Evolutionary conservation across 2,888 invertebrate species (phyloP).

Genomic region (Drosophila prostipennis): DNA sequence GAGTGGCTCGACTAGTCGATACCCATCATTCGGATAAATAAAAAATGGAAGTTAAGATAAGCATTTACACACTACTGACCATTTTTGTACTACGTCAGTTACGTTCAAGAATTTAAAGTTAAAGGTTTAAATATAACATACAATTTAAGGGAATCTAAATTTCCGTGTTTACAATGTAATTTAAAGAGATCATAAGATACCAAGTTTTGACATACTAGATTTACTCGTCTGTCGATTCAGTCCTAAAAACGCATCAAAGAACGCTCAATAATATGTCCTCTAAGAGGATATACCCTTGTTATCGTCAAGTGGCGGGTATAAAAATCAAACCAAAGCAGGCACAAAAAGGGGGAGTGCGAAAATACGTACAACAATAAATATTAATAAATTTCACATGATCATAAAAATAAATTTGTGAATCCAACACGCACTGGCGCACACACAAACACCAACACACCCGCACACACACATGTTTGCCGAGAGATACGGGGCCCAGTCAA

Average conservation of each 20-base stretch:
- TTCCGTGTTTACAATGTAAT: too few species aligned
- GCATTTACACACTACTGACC: too few species aligned
- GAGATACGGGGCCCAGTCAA: conserved; percentile 17
- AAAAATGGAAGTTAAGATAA: not conserved
- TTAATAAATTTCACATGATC: conserved; percentile 79
- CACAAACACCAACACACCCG: conserved; percentile 48
- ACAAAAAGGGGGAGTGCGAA: conserved; percentile 27
- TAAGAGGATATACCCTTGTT: conserved; percentile 13
- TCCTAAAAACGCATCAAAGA: not conserved
- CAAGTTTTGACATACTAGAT: not conserved
- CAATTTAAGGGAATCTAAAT: too few species aligned
- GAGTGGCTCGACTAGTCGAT: not conserved
- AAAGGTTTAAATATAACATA: too few species aligned
- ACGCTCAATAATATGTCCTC: not conserved
- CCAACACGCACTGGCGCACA: conserved; percentile 57
- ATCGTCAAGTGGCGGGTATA: conserved; percentile 1
- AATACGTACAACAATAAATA: conserved; percentile 75
- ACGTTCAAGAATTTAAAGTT: too few species aligned
- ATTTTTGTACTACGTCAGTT: too few species aligned
- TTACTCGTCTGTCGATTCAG: not conserved
- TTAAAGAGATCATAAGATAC: too few species aligned
- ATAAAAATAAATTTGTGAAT: conserved; percentile 79
- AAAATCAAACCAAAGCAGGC: conserved; percentile 18
- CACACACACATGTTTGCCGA: conserved; percentile 23
- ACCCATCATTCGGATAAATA: not conserved